These are phyloP conservation scores for Amblyjoppa proteus DNA, from an alignment of 2,888 invertebrate genomes.

Conservation along the genomic window DNA sequence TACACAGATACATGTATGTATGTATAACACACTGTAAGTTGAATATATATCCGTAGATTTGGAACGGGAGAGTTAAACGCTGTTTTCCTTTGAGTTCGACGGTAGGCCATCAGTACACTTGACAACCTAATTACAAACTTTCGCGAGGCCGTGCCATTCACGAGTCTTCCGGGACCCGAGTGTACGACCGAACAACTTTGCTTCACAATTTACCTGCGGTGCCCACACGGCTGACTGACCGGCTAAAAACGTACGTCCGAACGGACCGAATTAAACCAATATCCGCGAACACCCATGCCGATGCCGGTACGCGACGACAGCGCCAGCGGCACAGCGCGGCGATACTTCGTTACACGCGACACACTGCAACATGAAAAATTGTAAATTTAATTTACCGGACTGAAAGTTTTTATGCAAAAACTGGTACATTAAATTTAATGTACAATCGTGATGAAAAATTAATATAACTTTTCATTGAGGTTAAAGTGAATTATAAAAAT, in stretches of 20 bases:
- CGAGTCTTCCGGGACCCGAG: conserved; percentile 29
- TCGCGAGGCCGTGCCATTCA: conserved; percentile 48
- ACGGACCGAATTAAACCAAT: conserved; percentile 29
- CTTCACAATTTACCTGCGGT: conserved; percentile 39
- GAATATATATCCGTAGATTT: neutral
- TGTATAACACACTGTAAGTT: neutral
- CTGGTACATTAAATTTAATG: too few species aligned
- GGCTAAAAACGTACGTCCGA: conserved; percentile 30
- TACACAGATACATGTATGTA: neutral
- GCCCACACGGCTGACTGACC: conserved; percentile 38
- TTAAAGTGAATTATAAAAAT: too few species aligned
- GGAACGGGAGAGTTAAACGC: conserved; percentile 8
- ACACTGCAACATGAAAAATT: neutral
- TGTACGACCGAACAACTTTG: conserved; percentile 48
- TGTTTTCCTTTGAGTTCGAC: conserved; percentile 50
- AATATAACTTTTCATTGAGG: too few species aligned
- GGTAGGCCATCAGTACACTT: conserved; percentile 55
- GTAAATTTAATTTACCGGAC: too few species aligned
- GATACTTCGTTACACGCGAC: neutral
- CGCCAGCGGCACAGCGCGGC: neutral
- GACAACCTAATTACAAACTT: conserved; percentile 66
- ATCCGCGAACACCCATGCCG: conserved; percentile 21
- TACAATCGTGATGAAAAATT: too few species aligned
- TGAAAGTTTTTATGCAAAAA: too few species aligned
- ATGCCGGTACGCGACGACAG: neutral